Evolutionary conservation across 1,140 invertebrate species (phyloP).

Genomic region (Platyura marginata): DNA sequence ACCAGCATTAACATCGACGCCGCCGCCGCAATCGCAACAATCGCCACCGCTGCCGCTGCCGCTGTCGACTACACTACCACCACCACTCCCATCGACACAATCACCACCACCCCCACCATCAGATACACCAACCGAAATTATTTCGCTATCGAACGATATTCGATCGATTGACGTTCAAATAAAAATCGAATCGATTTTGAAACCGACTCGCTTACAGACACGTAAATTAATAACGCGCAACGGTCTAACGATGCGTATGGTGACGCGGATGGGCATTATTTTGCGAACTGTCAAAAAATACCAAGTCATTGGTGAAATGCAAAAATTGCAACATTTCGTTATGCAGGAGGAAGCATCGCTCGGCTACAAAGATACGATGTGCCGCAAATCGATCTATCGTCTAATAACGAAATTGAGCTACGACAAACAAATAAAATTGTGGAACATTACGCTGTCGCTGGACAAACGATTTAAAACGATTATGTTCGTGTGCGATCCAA

Average conservation of each 20-base stretch:
- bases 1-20: no score
- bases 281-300: background rate
- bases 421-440: background rate
- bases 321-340: background rate
- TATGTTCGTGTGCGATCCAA: background rate
- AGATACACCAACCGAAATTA: no score
- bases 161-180: background rate
- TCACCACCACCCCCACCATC: no score
- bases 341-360: background rate
- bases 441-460: background rate
- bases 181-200: background rate
- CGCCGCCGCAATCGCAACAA: no score
- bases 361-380: conserved; percentile 3
- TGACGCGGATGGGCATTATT: background rate
- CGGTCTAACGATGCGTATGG: background rate
- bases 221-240: background rate
- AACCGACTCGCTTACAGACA: background rate
- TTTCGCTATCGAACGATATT: no score
- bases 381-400: conserved; percentile 13
- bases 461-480: background rate
- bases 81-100: no score
- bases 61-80: no score
- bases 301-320: background rate
- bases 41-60: no score
- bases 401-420: conserved; percentile 10